Conservation (phyloP, 2,888 invertebrate species). For the Dasysyrphus tricinctus region DNA sequence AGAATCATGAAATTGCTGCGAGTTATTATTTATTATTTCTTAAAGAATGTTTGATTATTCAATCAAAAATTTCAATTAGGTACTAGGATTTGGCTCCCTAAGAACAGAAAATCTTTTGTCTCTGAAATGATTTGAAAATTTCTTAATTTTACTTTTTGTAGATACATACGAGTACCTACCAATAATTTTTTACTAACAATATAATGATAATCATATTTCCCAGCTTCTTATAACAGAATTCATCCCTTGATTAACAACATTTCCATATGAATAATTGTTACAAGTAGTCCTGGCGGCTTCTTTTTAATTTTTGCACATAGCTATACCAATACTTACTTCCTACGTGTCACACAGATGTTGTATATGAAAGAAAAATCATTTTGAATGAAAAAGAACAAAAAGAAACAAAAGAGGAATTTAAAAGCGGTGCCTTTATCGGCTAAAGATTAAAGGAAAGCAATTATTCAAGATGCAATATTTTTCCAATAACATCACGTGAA, state of each 20-base stretch:
- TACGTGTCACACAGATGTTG: constrained; percentile 20
- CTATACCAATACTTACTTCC: neutral
- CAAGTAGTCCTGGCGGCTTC: constrained; percentile 53
- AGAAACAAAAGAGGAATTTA: constrained; percentile 41
- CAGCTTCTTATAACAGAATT: neutral
- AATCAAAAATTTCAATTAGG: too few relatives aligned
- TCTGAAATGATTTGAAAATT: too few relatives aligned
- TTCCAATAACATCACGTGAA: neutral
- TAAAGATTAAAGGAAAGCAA: constrained; percentile 55
- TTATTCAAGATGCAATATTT: constrained; percentile 1
- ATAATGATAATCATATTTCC: neutral
- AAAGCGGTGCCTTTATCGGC: constrained; percentile 57
- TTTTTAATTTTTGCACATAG: constrained; percentile 37
- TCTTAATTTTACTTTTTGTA: too few relatives aligned
- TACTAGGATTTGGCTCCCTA: too few relatives aligned
- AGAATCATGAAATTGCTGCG: neutral
- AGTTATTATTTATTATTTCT: neutral
- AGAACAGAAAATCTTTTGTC: too few relatives aligned
- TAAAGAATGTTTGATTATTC: neutral
- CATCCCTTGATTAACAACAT: constrained; percentile 36
- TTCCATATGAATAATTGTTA: constrained; percentile 16
- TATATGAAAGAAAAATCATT: constrained; percentile 33
- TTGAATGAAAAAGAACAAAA: constrained; percentile 1
- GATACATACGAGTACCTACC: too few relatives aligned
- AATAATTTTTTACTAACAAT: neutral